Base-by-base conservation (phyloP, 2,888 invertebrate species). In the Panorpa germanica region DNA sequence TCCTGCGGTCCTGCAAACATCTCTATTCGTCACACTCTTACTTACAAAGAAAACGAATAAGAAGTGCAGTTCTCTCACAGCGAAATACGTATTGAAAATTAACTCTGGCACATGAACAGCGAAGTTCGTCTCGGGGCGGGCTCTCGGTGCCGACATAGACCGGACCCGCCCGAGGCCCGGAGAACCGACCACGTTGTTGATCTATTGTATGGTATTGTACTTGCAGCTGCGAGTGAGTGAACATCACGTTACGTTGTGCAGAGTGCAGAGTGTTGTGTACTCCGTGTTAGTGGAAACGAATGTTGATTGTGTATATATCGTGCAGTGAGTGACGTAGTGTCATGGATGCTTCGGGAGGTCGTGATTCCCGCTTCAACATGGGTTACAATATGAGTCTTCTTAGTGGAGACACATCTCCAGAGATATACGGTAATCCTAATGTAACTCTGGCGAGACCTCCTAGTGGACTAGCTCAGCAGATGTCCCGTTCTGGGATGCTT, bases 261-360 rank as follows among this genome's bases (percentile, higher is more conserved):
- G 52, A 47, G 60, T 59, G 57, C 37, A 38, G 40, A 34, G 36
- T 33, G 37, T 36, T 37, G 42, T 37, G 37, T 41, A 42, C 41
- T 40, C 41, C 44, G 45, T 49, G 48, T 45, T 48, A 47, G 50
- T 49, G 46, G 43, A 46, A 42, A 45, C 35, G 39, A 42, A 41
- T 45, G 52, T 52, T 35, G 33, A 28, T 31, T 28, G 34, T 37
- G 33, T 33, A 32, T 35, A 35, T 29, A 19, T 36, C 30, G 34
- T 35, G 32, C 32, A 58, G 59, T 57, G 61, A 58, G 60, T 60
- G 57, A 68, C 68, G 57, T n/a, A n/a, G n/a, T n/a, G n/a, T n/a
- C n/a, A 82, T 82, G 82, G 82, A 82, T 70, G 76, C 80, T 60
- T 75, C 80, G 70, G 78, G 80, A 66, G 68, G 68, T 58, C 73